Conservation (phyloP, 92 coral and sea anemone genomes). For the Blastomussa wellsi region DNA sequence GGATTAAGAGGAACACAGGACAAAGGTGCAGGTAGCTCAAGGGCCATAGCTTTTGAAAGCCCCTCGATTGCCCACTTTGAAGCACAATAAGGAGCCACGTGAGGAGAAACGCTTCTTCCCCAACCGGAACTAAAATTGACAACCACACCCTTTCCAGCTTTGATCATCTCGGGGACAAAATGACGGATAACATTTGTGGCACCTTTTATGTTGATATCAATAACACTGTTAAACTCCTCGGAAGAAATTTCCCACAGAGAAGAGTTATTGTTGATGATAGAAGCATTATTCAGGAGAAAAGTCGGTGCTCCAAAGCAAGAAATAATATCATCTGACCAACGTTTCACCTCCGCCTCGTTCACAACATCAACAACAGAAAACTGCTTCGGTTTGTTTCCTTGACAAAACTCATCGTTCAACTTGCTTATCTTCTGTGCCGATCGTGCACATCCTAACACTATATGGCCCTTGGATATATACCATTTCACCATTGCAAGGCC, state of each 20-base stretch:
- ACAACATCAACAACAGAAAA: slow-evolving; percentile 69
- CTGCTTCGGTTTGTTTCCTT: slow-evolving; percentile 48
- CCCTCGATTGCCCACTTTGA: slow-evolving; percentile 84
- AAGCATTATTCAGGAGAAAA: slow-evolving; percentile 76
- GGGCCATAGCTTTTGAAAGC: slow-evolving; percentile 80
- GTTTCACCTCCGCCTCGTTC: slow-evolving; percentile 44
- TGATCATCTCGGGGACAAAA: slow-evolving; percentile 77
- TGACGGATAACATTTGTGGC: slow-evolving; percentile 75
- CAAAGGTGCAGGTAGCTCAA: slow-evolving; percentile 80
- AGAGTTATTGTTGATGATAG: slow-evolving; percentile 39
- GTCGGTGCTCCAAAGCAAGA: slow-evolving; percentile 73
- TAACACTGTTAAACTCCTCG: slow-evolving; percentile 69
- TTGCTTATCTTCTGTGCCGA: slow-evolving; percentile 56
- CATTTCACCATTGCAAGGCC: slow-evolving; percentile 77
- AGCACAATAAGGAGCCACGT: slow-evolving; percentile 83
- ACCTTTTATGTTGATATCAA: slow-evolving; percentile 82
- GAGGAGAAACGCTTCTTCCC: slow-evolving; percentile 72
- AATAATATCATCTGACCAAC: slow-evolving; percentile 60
- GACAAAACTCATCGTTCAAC: slow-evolving; percentile 56
- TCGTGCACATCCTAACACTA: slow-evolving; percentile 72
- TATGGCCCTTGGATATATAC: slow-evolving; percentile 66
- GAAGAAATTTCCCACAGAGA: slow-evolving; percentile 69
- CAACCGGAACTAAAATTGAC: slow-evolving; percentile 81
- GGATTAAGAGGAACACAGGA: slow-evolving; percentile 83
- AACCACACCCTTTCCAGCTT: slow-evolving; percentile 66